Base-by-base conservation (phyloP, 37 sponge, comb jelly and placozoan species). In the Ephydatia muelleri region DNA sequence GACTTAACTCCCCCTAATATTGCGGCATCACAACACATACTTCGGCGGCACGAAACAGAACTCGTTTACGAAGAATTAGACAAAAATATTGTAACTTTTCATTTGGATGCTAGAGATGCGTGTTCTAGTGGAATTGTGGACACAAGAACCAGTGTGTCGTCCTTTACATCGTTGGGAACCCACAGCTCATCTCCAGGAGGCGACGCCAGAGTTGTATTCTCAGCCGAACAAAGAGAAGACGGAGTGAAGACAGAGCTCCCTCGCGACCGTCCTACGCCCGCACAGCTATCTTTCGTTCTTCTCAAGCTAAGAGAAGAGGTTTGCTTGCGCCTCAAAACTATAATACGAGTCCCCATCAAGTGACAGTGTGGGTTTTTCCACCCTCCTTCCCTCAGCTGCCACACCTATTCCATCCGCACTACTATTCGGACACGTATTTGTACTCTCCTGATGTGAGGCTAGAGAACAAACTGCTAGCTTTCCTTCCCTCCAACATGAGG, bases 281-380 rank as follows among this genome's bases (percentile, higher is more conserved):
- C 83, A 13, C 89, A 88, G 35, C 76, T 93, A 0, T 82, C 93
- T 23, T 33, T 83, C 34, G 67, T 93, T 22, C 73, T 93, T 21
- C 86, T 89, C 36, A 83, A 80, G 68, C 87, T 93, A 3, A 78
- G 93, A 75, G 93, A 93, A 48, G 90, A 93, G 93, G 93, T 92
- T 38, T 31, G 86, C 30, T 5, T 31, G 5, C 47, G 3, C 40
- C 27, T 11, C n/a, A 22, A 16, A 8, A 26, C 12, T 19, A 27
- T 22, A 0, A 64, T 27, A 26, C 71, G 26, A 70, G 3, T 5
- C 66, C 65, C 33, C 33, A n/a, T 21, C 12, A 12, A 12, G 22
- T 27, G 39, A 38, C 13, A 19, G 4, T 29, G 4, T 79, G 25
- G 19, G 35, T 36, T 38, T 23, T 21, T 72, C 8, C 27, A 16